A percentile compares a stretch with the other conserved stretches of the same genome.
phyloP scores from a whole-genome alignment of 35 echinoderm and acorn worm genomes.

The Ophioderma brevispina region DNA sequence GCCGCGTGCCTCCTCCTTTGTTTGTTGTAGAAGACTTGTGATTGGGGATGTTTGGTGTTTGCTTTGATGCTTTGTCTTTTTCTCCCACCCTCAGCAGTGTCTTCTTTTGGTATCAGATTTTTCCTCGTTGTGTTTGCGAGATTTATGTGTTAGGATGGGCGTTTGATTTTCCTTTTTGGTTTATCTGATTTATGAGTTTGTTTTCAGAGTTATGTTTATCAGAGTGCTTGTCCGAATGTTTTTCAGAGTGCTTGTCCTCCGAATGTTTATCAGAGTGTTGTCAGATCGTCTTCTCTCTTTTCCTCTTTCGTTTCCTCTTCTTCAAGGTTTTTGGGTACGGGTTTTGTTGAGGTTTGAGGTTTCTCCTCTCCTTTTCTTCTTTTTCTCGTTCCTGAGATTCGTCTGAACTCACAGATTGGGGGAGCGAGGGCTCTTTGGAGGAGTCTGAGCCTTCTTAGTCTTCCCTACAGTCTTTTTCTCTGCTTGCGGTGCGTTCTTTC shows the following conservation, averaged over 20 bases:
- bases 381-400: conserved; percentile 13
- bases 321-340: not conserved
- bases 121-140: conserved; percentile 10
- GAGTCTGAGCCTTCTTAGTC: conserved; percentile 11
- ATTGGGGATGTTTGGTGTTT: conserved; percentile 40
- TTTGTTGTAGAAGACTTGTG: conserved; percentile 28
- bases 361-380: conserved; percentile 9
- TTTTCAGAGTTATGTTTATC: not conserved
- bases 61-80: conserved; percentile 23
- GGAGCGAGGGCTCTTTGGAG: conserved; percentile 30
- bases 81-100: not conserved
- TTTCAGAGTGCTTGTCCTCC: conserved; percentile 6
- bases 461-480: conserved; percentile 37
- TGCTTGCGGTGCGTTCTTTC: conserved; percentile 87
- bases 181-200: conserved; percentile 20
- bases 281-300: no score
- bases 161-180: conserved; percentile 29
- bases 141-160: conserved; percentile 19
- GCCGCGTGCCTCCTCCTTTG: not conserved
- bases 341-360: not conserved
- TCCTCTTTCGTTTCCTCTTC: not conserved
- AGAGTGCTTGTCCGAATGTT: not conserved
- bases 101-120: not conserved
- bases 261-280: conserved; percentile 2
- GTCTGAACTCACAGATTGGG: conserved; percentile 29